phyloP scores from a whole-genome alignment of 2,888 invertebrate species.

The Leptopilina drosophilae region DNA sequence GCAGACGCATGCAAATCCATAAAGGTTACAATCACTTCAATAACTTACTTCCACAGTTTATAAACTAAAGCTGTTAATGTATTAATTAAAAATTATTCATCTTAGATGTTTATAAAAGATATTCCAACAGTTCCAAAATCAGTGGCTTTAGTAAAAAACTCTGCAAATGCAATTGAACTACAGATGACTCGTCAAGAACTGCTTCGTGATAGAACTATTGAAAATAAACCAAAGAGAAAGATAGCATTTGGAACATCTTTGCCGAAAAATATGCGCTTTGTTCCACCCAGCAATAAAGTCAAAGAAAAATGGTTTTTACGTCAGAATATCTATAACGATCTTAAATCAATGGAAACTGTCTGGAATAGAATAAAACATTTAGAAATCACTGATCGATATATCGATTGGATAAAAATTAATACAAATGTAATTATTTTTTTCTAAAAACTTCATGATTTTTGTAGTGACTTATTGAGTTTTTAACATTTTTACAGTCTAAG shows the following conservation, averaged over 20 bases:
- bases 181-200: conserved; percentile 78
- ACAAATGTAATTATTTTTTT: not conserved
- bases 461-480: no score
- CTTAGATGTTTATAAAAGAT: conserved; percentile 79
- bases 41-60: not conserved
- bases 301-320: conserved; percentile 79
- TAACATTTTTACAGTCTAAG: no score
- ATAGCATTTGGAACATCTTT: conserved; percentile 79
- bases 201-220: conserved; percentile 78
- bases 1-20: conserved; percentile 69
- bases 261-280: conserved; percentile 78
- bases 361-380: conserved; percentile 83
- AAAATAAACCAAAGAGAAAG: conserved; percentile 77
- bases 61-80: not conserved
- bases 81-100: not conserved
- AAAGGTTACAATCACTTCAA: conserved; percentile 60
- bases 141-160: conserved; percentile 78
- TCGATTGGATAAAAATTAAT: conserved; percentile 61
- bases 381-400: conserved; percentile 67
- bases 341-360: conserved; percentile 81
- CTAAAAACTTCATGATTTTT: not conserved
- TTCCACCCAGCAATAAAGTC: conserved; percentile 79
- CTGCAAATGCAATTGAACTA: conserved; percentile 78
- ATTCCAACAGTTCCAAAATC: conserved; percentile 80
- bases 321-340: conserved; percentile 79